Evolutionary conservation across 2,888 invertebrate genomes (phyloP), one percentile per base, ranked within the genome.

Genomic region (Ypsolopha scabrella): DNA sequence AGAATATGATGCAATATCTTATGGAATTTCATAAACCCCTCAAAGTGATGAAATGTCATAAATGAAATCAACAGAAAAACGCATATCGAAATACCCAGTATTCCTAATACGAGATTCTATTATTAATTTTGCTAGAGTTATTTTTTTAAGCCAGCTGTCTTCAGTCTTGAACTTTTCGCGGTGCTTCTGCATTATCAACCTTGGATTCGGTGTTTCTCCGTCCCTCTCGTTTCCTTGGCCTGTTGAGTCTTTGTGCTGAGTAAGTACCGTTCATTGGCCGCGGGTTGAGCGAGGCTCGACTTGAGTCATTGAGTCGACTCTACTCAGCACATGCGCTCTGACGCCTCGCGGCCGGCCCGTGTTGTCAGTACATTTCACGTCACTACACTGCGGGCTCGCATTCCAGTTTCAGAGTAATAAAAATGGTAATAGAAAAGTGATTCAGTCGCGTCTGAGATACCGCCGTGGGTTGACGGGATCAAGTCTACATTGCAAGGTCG

Each of bases 391-490:
- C 58, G 60, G 64, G 61, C 63, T 64, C 66, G 64, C 68, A 73
- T 71, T 75, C 69, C 69, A 77, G 70, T 75, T 73, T 70, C 60
- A 67, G 68, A 64, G 68, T 67, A 67, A 67, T 74, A 77, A 80
- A 80, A 78, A 78, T 81, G 80, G 60, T 74, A 68, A 71, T 75
- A 68, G 68, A 77, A 73, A 50, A 76, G 72, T 80, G 70, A 76
- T 59, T 77, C 75, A 80, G 79, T 79, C 68, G 71, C 72, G 67
- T 73, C 65, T 67, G 66, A 72, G 71, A 72, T 64, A 65, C 60
- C 64, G 68, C 57, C 59, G 67, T 57, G 65, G 57, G 56, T 58
- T 58, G 71, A 65, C 62, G 62, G 57, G 24, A 24, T 24, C 24
- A 39, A 11, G 13, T 24, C 9, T 6, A 38, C n/a, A 34, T 50